Percentiles rank a stretch among this genome's conserved stretches.
Conservation (phyloP, 2,888 invertebrate genomes). For the Caenorhabditis japonica region DNA sequence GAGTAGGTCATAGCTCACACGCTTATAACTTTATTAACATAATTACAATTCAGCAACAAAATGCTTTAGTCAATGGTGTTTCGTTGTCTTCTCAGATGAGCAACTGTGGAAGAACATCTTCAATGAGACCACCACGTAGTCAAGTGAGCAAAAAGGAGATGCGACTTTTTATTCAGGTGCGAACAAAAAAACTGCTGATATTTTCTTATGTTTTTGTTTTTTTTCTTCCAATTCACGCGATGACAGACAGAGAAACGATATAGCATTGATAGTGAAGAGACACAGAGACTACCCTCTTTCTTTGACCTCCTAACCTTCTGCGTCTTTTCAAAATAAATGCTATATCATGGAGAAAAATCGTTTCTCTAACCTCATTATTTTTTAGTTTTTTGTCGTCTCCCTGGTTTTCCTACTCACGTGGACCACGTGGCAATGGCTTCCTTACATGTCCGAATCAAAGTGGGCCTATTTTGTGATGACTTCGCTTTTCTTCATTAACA, state of each 20-base stretch:
- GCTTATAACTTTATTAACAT: background rate
- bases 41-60: constrained; percentile 57
- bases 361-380: constrained; percentile 6
- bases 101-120: constrained; percentile 61
- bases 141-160: constrained; percentile 74
- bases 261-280: too few relatives aligned
- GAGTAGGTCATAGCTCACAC: constrained; percentile 58
- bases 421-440: constrained; percentile 76
- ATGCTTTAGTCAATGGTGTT: constrained; percentile 60
- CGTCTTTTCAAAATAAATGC: background rate
- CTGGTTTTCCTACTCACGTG: constrained; percentile 74
- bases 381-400: constrained; percentile 75
- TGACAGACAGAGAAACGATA: background rate
- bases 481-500: constrained; percentile 74
- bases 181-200: background rate
- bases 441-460: constrained; percentile 66
- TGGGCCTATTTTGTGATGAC: constrained; percentile 76
- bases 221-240: too few relatives aligned
- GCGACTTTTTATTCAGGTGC: constrained; percentile 72
- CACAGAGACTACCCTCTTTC: too few relatives aligned
- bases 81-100: constrained; percentile 57
- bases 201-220: background rate
- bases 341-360: too few relatives aligned
- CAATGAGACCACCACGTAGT: constrained; percentile 68
- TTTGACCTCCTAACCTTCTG: too few relatives aligned